These are phyloP conservation scores for Panagrolaimus sp. DNA, from an alignment of 1,140 invertebrate genomes.

Conservation along the genomic window DNA sequence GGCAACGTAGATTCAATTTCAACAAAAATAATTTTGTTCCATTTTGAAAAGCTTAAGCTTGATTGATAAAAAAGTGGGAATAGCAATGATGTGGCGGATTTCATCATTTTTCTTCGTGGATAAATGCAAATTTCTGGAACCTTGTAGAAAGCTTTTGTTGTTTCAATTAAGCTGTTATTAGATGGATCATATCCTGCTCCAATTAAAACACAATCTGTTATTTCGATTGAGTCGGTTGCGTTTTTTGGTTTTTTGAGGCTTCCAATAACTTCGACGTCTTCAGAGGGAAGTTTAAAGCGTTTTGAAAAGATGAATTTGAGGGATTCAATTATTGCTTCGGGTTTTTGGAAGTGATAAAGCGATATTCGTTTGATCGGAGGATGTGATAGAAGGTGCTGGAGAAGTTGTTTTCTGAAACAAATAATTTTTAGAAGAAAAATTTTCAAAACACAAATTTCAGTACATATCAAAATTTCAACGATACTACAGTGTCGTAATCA, in stretches of 20 bases:
- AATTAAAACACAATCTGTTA: background rate
- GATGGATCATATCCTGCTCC: conserved; percentile 5
- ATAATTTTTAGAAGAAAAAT: no score
- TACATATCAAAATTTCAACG: no score
- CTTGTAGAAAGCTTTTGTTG: background rate
- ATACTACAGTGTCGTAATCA: no score
- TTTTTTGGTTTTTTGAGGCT: background rate
- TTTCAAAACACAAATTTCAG: no score
- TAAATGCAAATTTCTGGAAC: conserved; percentile 25
- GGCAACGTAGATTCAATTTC: conserved; percentile 26
- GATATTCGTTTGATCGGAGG: conserved; percentile 11
- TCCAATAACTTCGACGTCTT: conserved; percentile 18
- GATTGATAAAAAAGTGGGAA: background rate
- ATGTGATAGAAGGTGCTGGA: conserved; percentile 15
- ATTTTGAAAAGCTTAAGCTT: background rate
- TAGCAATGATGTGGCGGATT: conserved; percentile 9
- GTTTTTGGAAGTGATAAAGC: conserved; percentile 14
- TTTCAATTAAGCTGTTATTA: background rate
- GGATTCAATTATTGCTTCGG: conserved; percentile 19
- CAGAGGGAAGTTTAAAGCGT: conserved; percentile 5
- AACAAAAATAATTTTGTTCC: conserved; percentile 15
- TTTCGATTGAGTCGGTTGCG: background rate
- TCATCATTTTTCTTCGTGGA: conserved; percentile 9
- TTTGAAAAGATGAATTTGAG: conserved; percentile 19
- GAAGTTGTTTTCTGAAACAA: conserved; percentile 16